Percentiles rank a stretch among this genome's conserved stretches.
phyloP scores from a whole-genome alignment of 2,888 invertebrate species.

The Caenorhabditis sp. region DNA sequence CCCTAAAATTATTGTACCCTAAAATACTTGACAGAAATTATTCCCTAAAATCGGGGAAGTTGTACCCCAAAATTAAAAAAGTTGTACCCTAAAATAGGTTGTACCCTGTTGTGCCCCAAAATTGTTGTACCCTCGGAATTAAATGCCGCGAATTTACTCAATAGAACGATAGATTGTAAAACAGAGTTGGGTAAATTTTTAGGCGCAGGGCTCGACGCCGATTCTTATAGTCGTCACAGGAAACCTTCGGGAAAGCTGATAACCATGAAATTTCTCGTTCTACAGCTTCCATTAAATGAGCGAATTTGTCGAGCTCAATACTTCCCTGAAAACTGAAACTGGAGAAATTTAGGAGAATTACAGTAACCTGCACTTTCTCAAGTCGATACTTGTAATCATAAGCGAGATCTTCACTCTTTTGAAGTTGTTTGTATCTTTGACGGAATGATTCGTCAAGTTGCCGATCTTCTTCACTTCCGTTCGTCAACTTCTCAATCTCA shows the following conservation, averaged over 20 bases:
- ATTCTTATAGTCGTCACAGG: constrained; percentile 14
- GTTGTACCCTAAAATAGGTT: no score
- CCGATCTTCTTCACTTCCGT: constrained; percentile 31
- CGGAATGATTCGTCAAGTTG: constrained; percentile 32
- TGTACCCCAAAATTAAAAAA: no score
- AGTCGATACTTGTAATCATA: constrained; percentile 53
- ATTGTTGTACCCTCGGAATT: no score
- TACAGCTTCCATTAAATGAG: constrained; percentile 14
- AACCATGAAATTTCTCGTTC: constrained; percentile 46
- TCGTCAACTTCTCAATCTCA: constrained; percentile 43
- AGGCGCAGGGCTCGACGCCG: constrained; percentile 30
- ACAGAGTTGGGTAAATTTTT: constrained; percentile 44
- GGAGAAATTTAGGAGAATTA: constrained; percentile 17
- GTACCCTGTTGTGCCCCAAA: no score
- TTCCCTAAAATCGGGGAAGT: no score
- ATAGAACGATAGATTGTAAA: constrained; percentile 52
- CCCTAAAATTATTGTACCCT: no score
- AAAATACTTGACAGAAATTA: no score
- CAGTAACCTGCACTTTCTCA: constrained; percentile 45
- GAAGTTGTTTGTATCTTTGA: constrained; percentile 45
- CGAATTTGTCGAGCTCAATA: constrained; percentile 24
- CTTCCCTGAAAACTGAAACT: constrained; percentile 42
- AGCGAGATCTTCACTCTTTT: constrained; percentile 49
- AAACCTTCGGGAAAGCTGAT: constrained; percentile 40
- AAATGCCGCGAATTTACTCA: no score